Conservation (phyloP, 2,888 invertebrate species). For the Stenolophus ochropezus region DNA sequence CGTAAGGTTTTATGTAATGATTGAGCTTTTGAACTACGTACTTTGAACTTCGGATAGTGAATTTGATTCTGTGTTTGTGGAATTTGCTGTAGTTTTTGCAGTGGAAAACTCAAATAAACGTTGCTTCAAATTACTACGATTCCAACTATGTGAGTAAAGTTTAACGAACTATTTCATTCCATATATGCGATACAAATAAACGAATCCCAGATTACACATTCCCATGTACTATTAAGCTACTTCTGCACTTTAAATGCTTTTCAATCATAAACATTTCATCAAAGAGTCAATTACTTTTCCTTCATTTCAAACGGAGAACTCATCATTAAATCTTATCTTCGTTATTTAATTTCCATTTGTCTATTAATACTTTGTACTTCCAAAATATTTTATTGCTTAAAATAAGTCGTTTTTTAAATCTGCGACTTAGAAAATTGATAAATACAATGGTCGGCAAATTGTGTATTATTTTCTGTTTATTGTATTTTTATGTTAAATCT, state of each 20-base stretch:
- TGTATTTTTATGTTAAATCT: no score
- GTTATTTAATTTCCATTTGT: no score
- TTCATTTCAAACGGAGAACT: no score
- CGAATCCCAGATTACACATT: background rate
- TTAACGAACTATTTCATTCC: slow-evolving; percentile 30
- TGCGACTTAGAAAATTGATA: no score
- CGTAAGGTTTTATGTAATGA: slow-evolving; percentile 6
- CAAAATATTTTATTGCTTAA: no score
- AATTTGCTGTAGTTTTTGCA: slow-evolving; percentile 27
- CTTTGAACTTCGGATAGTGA: slow-evolving; percentile 38
- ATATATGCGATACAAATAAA: slow-evolving; percentile 4
- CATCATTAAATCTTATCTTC: no score
- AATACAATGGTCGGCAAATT: no score
- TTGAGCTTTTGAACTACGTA: slow-evolving; percentile 30
- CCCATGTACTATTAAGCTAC: background rate
- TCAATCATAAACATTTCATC: background rate
- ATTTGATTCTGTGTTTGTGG: slow-evolving; percentile 40
- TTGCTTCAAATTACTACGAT: slow-evolving; percentile 4
- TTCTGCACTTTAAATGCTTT: background rate
- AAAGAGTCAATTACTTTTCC: no score
- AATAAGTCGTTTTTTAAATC: no score
- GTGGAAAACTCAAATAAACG: slow-evolving; percentile 20
- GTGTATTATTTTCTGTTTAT: no score
- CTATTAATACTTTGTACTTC: no score
- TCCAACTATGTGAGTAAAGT: slow-evolving; percentile 23